Evolutionary conservation across 2,113 vertebrate genomes (phyloP).

Genomic region (zebrafish (Danio rerio)): DNA sequence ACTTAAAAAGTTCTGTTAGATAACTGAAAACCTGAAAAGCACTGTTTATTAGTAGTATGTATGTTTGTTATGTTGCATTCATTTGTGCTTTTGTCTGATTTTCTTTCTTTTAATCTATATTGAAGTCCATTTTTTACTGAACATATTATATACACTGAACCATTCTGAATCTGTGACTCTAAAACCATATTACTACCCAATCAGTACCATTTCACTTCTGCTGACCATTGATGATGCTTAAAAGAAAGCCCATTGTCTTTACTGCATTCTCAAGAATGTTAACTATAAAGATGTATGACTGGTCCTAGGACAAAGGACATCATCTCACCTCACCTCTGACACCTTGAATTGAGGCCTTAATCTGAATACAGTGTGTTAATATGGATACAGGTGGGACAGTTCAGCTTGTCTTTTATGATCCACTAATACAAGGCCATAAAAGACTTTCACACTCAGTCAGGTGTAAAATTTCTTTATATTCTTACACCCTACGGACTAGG

Average conservation of each 20-base stretch:
- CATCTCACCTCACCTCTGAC: background rate
- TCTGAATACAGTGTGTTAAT: slow-evolving; percentile 29
- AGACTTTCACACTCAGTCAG: slow-evolving; percentile 28
- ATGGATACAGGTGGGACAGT: background rate
- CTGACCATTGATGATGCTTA: no score
- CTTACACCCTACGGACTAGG: background rate
- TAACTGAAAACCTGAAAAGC: no score
- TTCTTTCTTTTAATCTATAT: no score
- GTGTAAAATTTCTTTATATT: slow-evolving; percentile 23
- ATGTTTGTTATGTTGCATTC: no score
- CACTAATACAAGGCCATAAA: slow-evolving; percentile 42
- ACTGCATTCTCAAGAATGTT: background rate
- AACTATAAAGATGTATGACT: background rate
- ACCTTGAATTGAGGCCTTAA: background rate
- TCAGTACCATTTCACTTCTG: no score
- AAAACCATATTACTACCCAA: no score
- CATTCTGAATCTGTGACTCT: no score
- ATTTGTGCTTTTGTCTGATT: no score
- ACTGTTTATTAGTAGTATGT: no score
- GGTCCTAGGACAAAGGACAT: background rate
- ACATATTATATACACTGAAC: no score
- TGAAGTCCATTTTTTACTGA: no score
- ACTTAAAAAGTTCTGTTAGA: no score
- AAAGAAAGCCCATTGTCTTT: background rate
- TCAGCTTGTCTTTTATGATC: slow-evolving; percentile 21